phyloP scores from a whole-genome alignment of 1,140 invertebrate genomes.

The Elymnias hypermnestra region DNA sequence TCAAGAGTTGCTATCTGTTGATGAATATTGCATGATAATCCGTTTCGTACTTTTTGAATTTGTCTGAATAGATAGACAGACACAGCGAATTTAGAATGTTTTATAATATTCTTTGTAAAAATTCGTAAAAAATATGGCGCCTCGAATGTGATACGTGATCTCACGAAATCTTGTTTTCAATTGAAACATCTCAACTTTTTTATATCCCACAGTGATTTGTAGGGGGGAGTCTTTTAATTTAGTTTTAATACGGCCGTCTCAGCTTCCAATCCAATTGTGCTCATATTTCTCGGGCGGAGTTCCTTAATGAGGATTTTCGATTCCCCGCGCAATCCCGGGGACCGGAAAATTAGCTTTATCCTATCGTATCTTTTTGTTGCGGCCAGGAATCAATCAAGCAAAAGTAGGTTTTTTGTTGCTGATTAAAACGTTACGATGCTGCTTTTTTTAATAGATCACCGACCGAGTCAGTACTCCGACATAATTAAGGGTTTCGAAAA shows the following conservation, averaged over 20 bases:
- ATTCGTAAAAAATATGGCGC: too few relatives aligned
- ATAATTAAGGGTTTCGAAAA: too few relatives aligned
- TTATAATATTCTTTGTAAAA: too few relatives aligned
- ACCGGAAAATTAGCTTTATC: constrained; percentile 25
- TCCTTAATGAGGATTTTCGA: constrained; percentile 22
- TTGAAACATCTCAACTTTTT: too few relatives aligned
- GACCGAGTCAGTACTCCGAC: too few relatives aligned
- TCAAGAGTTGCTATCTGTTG: too few relatives aligned
- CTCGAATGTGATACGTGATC: too few relatives aligned
- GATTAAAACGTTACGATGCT: constrained; percentile 5
- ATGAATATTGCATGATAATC: too few relatives aligned
- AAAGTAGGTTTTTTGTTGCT: constrained; percentile 4
- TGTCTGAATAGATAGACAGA: too few relatives aligned
- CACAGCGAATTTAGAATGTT: too few relatives aligned
- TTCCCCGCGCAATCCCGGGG: constrained; percentile 16
- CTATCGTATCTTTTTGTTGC: constrained; percentile 5
- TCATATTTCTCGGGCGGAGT: constrained; percentile 13
- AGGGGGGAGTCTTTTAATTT: constrained; percentile 6
- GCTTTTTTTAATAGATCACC: not conserved
- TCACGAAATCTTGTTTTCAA: too few relatives aligned
- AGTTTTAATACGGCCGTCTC: constrained; percentile 10
- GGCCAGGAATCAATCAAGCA: constrained; percentile 3
- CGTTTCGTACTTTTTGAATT: too few relatives aligned
- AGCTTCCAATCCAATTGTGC: constrained; percentile 17
- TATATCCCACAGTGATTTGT: constrained; percentile 5